Conservation (phyloP, 2,888 invertebrate genomes). For the Napeogenes inachia region DNA sequence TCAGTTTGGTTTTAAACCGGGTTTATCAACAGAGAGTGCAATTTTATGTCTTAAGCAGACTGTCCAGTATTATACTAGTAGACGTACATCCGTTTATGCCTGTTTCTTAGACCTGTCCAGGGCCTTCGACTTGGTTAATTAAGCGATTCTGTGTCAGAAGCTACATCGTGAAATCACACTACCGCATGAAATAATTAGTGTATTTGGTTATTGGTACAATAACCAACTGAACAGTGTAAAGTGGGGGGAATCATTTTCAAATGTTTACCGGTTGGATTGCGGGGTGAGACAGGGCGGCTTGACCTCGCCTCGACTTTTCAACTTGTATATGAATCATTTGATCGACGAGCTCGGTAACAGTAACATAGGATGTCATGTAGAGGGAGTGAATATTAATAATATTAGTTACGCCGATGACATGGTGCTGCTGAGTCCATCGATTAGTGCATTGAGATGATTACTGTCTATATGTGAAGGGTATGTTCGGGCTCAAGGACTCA, state of each 20-base stretch:
- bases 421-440: conserved; percentile 28
- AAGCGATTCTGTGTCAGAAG: no score
- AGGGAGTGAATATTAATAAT: conserved; percentile 19
- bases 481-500: conserved; percentile 12
- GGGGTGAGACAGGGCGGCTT: conserved; percentile 29
- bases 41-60: conserved; percentile 24
- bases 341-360: conserved; percentile 27
- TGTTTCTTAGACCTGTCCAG: background rate
- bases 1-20: conserved; percentile 18
- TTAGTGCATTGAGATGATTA: conserved; percentile 7
- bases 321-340: conserved; percentile 26
- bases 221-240: background rate
- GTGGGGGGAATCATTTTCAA: conserved; percentile 5
- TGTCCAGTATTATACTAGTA: conserved; percentile 22
- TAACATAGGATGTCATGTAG: conserved; percentile 26
- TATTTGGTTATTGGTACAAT: background rate
- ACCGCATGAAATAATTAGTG: no score
- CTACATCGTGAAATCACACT: no score
- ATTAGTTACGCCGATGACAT: conserved; percentile 30
- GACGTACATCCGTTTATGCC: conserved; percentile 24
- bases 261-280: conserved; percentile 16
- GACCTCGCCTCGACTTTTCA: conserved; percentile 33
- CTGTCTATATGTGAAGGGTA: conserved; percentile 2
- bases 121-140: no score
- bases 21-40: conserved; percentile 23